Conservation (phyloP, 2,888 invertebrate genomes). For the Caenorhabditis imperialis region DNA sequence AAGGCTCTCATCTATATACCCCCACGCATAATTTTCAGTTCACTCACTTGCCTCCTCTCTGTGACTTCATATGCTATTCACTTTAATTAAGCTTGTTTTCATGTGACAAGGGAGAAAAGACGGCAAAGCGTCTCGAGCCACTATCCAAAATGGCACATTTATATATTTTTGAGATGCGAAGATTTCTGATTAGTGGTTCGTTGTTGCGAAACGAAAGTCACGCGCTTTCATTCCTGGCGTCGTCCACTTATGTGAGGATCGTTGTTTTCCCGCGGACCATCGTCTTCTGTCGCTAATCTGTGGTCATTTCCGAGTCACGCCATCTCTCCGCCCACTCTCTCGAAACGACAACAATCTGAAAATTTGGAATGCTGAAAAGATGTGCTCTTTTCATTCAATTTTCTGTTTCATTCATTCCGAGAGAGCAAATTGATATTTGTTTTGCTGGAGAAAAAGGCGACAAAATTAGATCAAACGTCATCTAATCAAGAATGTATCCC, state of each 20-base stretch:
- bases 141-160: conserved; percentile 4
- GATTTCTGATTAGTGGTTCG: not conserved
- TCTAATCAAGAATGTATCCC: conserved; percentile 42
- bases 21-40: conserved; percentile 15
- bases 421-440: conserved; percentile 15
- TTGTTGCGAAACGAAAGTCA: conserved; percentile 10
- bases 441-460: conserved; percentile 2
- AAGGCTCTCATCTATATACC: conserved; percentile 8
- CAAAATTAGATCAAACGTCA: conserved; percentile 42
- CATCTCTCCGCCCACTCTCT: not conserved
- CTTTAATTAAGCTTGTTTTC: conserved; percentile 34
- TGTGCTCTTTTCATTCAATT: too few relatives aligned
- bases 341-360: too few relatives aligned
- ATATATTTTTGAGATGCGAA: too few relatives aligned
- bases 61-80: conserved; percentile 27
- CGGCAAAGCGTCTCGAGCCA: not conserved
- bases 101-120: conserved; percentile 15
- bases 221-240: conserved; percentile 1
- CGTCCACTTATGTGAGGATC: too few relatives aligned
- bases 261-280: not conserved
- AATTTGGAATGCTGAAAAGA: too few relatives aligned
- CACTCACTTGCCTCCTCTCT: conserved; percentile 8
- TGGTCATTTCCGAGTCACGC: conserved; percentile 30
- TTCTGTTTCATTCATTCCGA: too few relatives aligned
- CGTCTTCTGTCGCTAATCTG: conserved; percentile 14